phyloP scores from a whole-genome alignment of 2,797 vertebrate genomes.

The Arrhamphus sclerolepis region DNA sequence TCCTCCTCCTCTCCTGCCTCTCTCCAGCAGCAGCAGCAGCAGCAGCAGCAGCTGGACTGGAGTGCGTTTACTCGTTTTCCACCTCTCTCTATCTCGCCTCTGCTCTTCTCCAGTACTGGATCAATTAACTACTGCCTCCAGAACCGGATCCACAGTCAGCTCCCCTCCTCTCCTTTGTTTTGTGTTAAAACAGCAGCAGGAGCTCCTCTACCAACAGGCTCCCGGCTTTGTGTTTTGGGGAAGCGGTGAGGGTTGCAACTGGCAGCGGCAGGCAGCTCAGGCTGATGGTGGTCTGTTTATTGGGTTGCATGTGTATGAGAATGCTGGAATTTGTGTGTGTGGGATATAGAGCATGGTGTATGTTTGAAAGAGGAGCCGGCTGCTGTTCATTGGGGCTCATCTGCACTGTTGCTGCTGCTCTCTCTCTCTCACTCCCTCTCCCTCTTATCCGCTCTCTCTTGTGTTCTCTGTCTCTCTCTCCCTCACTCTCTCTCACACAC shows the following conservation, averaged over 20 bases:
- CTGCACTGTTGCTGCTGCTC: conserved; percentile 44
- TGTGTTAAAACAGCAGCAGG: conserved; percentile 41
- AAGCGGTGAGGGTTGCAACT: conserved; percentile 47
- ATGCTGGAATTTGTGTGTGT: conserved; percentile 50
- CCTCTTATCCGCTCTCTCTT: neutral
- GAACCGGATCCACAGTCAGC: conserved; percentile 23
- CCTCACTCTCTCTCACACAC: conserved; percentile 21
- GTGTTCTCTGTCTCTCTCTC: too few species aligned
- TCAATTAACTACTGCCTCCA: conserved; percentile 37
- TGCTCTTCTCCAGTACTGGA: conserved; percentile 3
- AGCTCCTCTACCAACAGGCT: conserved; percentile 42
- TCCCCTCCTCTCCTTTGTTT: conserved; percentile 39
- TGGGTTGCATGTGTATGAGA: conserved; percentile 48
- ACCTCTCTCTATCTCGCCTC: conserved; percentile 11
- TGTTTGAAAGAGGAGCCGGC: conserved; percentile 55
- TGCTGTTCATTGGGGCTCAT: conserved; percentile 68
- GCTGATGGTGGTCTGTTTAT: conserved; percentile 50
- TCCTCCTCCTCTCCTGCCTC: conserved; percentile 24
- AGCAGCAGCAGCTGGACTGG: conserved; percentile 56
- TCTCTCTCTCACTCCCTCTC: conserved; percentile 22
- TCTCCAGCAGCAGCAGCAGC: conserved; percentile 19
- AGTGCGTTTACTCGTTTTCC: conserved; percentile 52
- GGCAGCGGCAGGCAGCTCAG: conserved; percentile 43
- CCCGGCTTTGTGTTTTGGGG: conserved; percentile 38
- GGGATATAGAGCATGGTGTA: conserved; percentile 20